Evolutionary conservation across 2,797 vertebrate genomes (phyloP), one percentile per base, ranked within the genome.

Genomic region (Peromyscus aztecus): DNA sequence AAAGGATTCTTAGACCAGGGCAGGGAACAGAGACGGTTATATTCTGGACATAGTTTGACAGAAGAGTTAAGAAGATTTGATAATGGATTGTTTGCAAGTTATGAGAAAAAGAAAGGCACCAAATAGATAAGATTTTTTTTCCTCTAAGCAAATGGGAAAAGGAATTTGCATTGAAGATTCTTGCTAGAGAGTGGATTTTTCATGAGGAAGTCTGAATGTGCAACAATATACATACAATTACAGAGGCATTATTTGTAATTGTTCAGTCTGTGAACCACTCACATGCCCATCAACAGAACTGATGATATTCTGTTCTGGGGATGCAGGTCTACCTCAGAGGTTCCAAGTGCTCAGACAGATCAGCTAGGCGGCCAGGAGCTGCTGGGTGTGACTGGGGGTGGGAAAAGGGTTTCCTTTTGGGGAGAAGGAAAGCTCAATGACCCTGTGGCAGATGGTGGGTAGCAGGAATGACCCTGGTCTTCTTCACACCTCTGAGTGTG

Each of bases 21-120:
- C 37, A 49, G 14, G 61, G 55, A 69, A 61, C 17, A 49, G n/a
- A 78, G 52, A 61, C 24, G 27, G 52, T 88, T 57, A 87, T 49
- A 87, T 63, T 71, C 67, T 40, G 29, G 61, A 43, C 59, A 23
- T 84, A 69, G 59, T 88, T 90, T 86, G 57, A 89, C 89, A 88
- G 89, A 34, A 80, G 37, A 90, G 5, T 76, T 76, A 37, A 71
- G 57, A 31, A 23, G n/a, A 77, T 87, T 76, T 90, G 73, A 73
- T 69, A 85, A 85, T 73, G 37, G 75, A 43, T 82, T 96, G 34
- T 40, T 89, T 95, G 34, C 57, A 14, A 34, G 29, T 21, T 95
- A 11, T 81, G 49, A 92, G 90, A 31, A 85, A 71, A 85, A 91
- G 55, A 87, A 94, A 90, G 52, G 49, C 40, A 82, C 52, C 37